phyloP scores from a whole-genome alignment of 2,888 invertebrate species.

The Hydroisotoma schaefferi region DNA sequence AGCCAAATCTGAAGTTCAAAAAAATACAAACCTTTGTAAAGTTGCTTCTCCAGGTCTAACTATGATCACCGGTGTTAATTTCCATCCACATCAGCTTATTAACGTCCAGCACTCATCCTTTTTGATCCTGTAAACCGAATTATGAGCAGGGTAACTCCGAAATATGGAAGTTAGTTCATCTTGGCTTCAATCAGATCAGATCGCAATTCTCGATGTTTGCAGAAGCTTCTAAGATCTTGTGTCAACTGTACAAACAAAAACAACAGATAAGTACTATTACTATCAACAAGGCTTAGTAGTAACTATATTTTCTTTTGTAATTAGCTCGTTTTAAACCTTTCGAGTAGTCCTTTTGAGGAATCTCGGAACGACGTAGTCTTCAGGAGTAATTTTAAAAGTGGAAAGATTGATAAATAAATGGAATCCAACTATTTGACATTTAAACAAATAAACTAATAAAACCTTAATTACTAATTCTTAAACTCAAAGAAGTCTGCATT shows the following conservation, averaged over 20 bases:
- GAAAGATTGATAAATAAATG: constrained; percentile 68
- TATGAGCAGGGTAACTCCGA: constrained; percentile 90
- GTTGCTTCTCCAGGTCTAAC: constrained; percentile 96
- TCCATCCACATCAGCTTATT: constrained; percentile 97
- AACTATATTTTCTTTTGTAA: too few relatives aligned
- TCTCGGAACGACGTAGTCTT: constrained; percentile 85
- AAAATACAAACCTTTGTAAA: constrained; percentile 73
- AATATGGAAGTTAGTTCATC: constrained; percentile 87
- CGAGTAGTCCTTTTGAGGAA: constrained; percentile 80
- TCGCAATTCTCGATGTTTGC: constrained; percentile 88
- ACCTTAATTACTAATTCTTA: too few relatives aligned
- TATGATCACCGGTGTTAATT: constrained; percentile 81
- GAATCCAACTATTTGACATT: constrained; percentile 86
- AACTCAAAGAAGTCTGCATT: not conserved
- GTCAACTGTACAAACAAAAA: constrained; percentile 72
- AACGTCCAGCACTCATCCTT: constrained; percentile 85
- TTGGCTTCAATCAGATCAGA: constrained; percentile 88
- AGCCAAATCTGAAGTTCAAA: too few relatives aligned
- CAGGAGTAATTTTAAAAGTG: constrained; percentile 55
- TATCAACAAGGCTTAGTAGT: too few relatives aligned
- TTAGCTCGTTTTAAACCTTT: constrained; percentile 58
- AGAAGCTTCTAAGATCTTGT: constrained; percentile 92
- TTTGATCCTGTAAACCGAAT: constrained; percentile 84
- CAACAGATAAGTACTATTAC: too few relatives aligned
- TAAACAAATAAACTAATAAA: too few relatives aligned